Evolutionary conservation across 2,113 vertebrate genomes (phyloP).

Genomic region (Ammodytes dubius): DNA sequence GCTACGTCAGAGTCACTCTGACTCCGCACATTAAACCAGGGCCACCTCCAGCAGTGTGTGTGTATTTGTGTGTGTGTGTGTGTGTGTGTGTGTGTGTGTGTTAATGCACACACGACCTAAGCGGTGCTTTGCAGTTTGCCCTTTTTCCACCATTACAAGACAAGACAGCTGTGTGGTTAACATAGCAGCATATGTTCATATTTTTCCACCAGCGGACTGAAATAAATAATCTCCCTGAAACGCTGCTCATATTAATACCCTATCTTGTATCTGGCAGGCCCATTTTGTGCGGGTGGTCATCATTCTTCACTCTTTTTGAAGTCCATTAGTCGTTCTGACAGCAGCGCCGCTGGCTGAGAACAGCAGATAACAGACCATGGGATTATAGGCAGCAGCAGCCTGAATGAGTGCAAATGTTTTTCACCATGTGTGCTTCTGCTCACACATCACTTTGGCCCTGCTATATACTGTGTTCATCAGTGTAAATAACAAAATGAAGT

Average conservation of each 20-base stretch:
- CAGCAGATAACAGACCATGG: constrained; percentile 69
- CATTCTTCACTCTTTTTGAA: constrained; percentile 72
- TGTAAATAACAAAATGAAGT: constrained; percentile 40
- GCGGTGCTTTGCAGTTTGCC: constrained; percentile 36
- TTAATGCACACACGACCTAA: neutral
- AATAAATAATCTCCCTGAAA: constrained; percentile 67
- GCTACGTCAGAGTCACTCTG: constrained; percentile 1
- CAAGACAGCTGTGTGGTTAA: constrained; percentile 61
- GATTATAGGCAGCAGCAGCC: constrained; percentile 61
- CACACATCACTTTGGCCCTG: constrained; percentile 13
- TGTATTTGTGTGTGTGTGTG: neutral
- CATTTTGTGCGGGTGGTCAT: constrained; percentile 71
- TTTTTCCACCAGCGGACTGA: constrained; percentile 63
- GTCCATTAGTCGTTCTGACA: constrained; percentile 74
- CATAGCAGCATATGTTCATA: constrained; percentile 58
- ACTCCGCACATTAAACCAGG: constrained; percentile 26
- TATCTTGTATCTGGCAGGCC: constrained; percentile 72
- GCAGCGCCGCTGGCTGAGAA: constrained; percentile 68
- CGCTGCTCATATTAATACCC: constrained; percentile 57
- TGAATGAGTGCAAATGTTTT: constrained; percentile 32
- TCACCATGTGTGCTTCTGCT: constrained; percentile 3
- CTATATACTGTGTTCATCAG: constrained; percentile 34
- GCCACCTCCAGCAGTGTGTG: constrained; percentile 23
- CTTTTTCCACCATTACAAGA: constrained; percentile 46
- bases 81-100: no score